phyloP scores from a whole-genome alignment of 2,888 invertebrate species.

The Drosophila cracens region DNA sequence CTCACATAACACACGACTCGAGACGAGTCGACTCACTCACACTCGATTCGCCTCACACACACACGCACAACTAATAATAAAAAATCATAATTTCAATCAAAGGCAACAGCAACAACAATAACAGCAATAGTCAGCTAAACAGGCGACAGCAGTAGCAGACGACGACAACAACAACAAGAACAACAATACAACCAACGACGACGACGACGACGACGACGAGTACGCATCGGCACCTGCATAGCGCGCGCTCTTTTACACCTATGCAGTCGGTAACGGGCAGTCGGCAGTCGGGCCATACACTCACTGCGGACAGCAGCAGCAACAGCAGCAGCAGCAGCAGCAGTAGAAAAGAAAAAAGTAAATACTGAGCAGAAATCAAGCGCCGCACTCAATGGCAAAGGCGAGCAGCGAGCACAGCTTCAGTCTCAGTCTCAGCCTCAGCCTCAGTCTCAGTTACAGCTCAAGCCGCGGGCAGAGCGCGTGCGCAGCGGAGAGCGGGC shows the following conservation, averaged over 20 bases:
- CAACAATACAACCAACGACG: conserved; percentile 17
- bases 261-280: conserved; percentile 61
- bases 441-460: conserved; percentile 44
- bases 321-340: conserved; percentile 18
- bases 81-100: conserved; percentile 79
- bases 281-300: conserved; percentile 47
- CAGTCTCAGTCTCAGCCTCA: conserved; percentile 28
- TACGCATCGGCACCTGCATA: conserved; percentile 77
- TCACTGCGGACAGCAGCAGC: conserved; percentile 38
- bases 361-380: conserved; percentile 60
- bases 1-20: conserved; percentile 16
- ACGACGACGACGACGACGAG: conserved; percentile 48
- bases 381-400: conserved; percentile 64
- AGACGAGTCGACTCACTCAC: conserved; percentile 50
- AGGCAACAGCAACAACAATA: conserved; percentile 62
- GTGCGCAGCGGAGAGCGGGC: conserved; percentile 62
- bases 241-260: conserved; percentile 76
- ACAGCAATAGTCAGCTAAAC: conserved; percentile 44
- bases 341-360: conserved; percentile 10
- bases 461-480: conserved; percentile 53
- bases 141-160: conserved; percentile 42
- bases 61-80: conserved; percentile 61
- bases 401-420: conserved; percentile 39
- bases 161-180: conserved; percentile 19
- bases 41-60: conserved; percentile 42